phyloP scores from a whole-genome alignment of 1,140 invertebrate genomes.

The Lasioglossum albipes region DNA sequence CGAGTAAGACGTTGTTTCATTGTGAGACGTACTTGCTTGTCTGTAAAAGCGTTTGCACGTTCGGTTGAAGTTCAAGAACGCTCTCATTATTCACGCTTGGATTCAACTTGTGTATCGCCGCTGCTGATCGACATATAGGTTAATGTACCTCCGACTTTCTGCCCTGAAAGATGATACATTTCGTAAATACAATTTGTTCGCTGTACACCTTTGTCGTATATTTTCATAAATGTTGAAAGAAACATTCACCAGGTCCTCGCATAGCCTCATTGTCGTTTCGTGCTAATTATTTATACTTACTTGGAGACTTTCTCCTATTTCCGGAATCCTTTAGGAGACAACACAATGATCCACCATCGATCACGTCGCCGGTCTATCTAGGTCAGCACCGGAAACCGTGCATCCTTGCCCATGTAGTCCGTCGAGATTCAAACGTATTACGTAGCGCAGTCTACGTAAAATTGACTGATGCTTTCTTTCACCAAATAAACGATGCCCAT shows the following conservation, averaged over 20 bases:
- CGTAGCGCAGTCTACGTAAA: background rate
- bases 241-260: too few relatives aligned
- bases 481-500: too few relatives aligned
- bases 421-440: background rate
- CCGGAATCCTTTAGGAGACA: constrained; percentile 49
- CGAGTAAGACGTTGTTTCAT: background rate
- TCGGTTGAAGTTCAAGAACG: constrained; percentile 63
- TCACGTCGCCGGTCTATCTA: constrained; percentile 27
- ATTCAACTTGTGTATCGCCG: background rate
- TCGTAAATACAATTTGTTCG: too few relatives aligned
- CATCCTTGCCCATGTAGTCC: background rate
- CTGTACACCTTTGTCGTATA: too few relatives aligned
- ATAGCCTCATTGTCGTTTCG: constrained; percentile 39
- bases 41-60: constrained; percentile 48
- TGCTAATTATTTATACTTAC: constrained; percentile 49
- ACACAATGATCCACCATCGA: constrained; percentile 38
- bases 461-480: background rate
- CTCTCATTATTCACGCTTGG: background rate
- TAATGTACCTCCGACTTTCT: too few relatives aligned
- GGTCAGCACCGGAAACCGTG: constrained; percentile 1
- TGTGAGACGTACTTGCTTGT: background rate
- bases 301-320: constrained; percentile 66
- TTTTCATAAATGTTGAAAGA: too few relatives aligned
- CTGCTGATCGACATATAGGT: background rate
- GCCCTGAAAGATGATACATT: too few relatives aligned